Base-by-base conservation (phyloP, 1,140 invertebrate species). In the Acromyrmex charruanus region DNA sequence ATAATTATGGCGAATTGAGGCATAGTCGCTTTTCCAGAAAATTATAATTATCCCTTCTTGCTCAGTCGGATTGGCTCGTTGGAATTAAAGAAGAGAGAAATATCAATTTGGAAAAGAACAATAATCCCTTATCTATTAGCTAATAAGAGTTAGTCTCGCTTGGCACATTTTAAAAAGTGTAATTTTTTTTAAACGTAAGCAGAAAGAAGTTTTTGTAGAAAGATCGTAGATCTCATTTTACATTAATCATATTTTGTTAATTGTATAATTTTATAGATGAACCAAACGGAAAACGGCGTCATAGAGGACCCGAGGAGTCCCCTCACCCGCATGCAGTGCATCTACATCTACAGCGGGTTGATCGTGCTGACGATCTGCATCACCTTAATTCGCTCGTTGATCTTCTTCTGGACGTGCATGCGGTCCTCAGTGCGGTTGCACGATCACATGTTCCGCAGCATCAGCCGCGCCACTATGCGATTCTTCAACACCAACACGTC, bases 401-500 rank as follows among this genome's bases (percentile, higher is more conserved):
- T 96, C 7, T 99, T 98, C 93, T 98, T 98, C 88, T 95, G 96
- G 89, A 96, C 98, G 88, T 98, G 98, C 77, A 97, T 98, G 95
- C 95, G 96, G 55, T 97, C 98, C 7, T 98, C 98, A 0, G 96
- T 97, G 69, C 97, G 95, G 18, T 77, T 95, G 2, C 98, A 99
- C 92, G 97, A 99, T 91, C 95, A 94, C 9, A 98, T 99, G 97
- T 99, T 99, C 92, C 94, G 95, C 14, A 97, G 97, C 68, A 96
- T 99, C 1, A 96, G 98, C 35, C 96, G 97, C 9, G 97, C 98
- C 0, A 98, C 97, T 0, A 98, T 99, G 96, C 96, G 96, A 9
- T 99, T 99, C 94, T 99, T 99, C 94, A 98, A 98, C 89, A 97
- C 96, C 12, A 99, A 99, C 94, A 97, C 98, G 6, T 95, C 95